Evolutionary conservation across 1,140 invertebrate genomes (phyloP).

Genomic region (Neodiprion pinetum): DNA sequence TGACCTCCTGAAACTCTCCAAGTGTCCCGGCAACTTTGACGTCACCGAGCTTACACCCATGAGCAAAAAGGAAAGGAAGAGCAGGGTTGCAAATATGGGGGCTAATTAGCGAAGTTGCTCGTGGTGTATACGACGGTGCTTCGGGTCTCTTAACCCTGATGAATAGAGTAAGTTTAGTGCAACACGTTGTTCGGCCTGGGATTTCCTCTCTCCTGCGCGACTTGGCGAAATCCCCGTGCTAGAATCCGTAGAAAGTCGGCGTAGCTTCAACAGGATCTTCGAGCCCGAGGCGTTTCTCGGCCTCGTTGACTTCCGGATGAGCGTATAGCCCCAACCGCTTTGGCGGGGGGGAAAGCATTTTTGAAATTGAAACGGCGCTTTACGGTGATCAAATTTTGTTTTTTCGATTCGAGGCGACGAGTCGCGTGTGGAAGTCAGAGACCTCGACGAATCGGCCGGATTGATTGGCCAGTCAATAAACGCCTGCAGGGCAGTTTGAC

Average conservation of each 20-base stretch:
- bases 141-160: conserved; percentile 35
- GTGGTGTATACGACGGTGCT: background rate
- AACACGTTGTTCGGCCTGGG: conserved; percentile 40
- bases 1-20: no score
- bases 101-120: conserved; percentile 16
- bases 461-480: no score
- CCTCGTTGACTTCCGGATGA: background rate
- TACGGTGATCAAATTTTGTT: no score
- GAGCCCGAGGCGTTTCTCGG: background rate
- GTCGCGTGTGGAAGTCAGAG: no score
- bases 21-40: no score
- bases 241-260: background rate
- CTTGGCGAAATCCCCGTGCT: background rate
- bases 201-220: background rate
- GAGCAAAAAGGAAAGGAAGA: background rate
- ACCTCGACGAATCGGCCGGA: no score
- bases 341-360: background rate
- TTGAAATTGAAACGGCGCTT: no score
- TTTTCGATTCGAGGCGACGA: no score
- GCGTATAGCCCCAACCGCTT: background rate
- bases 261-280: background rate
- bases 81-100: background rate
- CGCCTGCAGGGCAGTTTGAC: no score
- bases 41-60: no score
- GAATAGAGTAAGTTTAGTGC: conserved; percentile 47